Percentiles rank a stretch among this genome's conserved stretches.
Conservation (phyloP, 2,113 vertebrate genomes). For the Bubo scandiacus region DNA sequence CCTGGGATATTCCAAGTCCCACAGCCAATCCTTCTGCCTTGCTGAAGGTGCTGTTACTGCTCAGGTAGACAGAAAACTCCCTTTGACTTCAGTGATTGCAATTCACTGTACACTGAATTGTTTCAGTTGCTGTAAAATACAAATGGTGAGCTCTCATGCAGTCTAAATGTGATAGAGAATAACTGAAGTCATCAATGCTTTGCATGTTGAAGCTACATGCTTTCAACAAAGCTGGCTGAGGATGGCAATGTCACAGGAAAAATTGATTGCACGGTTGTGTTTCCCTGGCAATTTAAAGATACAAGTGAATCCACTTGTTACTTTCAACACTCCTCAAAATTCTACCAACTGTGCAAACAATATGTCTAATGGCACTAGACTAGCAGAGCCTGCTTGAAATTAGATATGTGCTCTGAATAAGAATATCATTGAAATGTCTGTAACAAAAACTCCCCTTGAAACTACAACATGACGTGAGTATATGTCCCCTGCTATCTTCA, state of each 20-base stretch:
- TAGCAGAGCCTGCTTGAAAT: conserved; percentile 32
- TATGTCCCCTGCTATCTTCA: neutral
- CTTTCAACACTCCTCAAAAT: conserved; percentile 40
- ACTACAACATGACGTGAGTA: neutral
- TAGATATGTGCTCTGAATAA: conserved; percentile 47
- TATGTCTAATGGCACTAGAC: conserved; percentile 54
- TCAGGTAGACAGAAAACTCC: neutral
- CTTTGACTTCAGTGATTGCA: neutral
- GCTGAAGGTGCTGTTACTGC: neutral
- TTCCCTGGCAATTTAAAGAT: conserved; percentile 39
- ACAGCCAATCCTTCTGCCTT: neutral
- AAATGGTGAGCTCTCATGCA: neutral
- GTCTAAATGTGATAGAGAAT: neutral
- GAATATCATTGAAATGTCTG: neutral
- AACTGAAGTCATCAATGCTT: neutral
- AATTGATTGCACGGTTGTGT: neutral
- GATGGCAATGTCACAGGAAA: neutral
- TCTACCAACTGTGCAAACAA: conserved; percentile 58
- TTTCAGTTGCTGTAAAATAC: neutral
- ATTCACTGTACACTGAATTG: neutral
- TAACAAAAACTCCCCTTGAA: conserved; percentile 32
- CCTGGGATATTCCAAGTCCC: neutral
- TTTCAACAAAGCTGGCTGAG: conserved; percentile 32
- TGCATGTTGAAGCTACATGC: neutral
- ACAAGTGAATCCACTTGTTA: conserved; percentile 44